These are phyloP conservation scores for Petrocephalus sullivani DNA, from an alignment of 2,797 vertebrate genomes.

Conservation along the genomic window DNA sequence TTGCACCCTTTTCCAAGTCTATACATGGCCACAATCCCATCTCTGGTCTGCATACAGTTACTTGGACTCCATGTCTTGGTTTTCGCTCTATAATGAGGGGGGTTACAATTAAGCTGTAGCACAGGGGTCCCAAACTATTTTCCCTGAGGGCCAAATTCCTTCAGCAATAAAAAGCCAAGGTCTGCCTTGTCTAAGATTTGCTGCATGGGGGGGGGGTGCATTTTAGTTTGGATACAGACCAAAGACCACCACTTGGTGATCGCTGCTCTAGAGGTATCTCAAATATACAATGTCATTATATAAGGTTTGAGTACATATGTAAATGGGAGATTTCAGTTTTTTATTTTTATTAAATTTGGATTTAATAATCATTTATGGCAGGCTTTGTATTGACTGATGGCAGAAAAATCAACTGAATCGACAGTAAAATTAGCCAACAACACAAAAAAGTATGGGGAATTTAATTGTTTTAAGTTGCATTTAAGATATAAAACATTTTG, in stretches of 20 bases:
- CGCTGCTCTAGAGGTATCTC: background rate
- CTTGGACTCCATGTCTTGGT: background rate
- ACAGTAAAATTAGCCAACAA: background rate
- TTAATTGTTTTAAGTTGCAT: background rate
- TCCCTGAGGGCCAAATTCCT: background rate
- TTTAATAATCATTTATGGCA: background rate
- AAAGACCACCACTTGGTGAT: background rate
- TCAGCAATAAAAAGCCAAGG: background rate
- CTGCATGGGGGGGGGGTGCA: background rate
- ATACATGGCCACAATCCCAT: background rate
- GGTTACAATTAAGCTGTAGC: background rate
- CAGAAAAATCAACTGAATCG: background rate
- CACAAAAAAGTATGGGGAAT: background rate
- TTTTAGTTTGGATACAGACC: background rate
- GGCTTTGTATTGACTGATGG: background rate
- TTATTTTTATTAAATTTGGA: background rate
- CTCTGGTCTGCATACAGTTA: background rate
- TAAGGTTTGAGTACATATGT: background rate
- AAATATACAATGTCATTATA: background rate
- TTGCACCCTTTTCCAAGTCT: background rate
- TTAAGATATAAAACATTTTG: background rate
- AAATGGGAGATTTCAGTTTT: background rate
- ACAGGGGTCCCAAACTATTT: background rate
- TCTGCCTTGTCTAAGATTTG: background rate
- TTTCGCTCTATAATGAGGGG: background rate